Evolutionary conservation across 2,888 invertebrate species (phyloP), one percentile per base, ranked within the genome.

Genomic region (Drosophila pullipes): DNA sequence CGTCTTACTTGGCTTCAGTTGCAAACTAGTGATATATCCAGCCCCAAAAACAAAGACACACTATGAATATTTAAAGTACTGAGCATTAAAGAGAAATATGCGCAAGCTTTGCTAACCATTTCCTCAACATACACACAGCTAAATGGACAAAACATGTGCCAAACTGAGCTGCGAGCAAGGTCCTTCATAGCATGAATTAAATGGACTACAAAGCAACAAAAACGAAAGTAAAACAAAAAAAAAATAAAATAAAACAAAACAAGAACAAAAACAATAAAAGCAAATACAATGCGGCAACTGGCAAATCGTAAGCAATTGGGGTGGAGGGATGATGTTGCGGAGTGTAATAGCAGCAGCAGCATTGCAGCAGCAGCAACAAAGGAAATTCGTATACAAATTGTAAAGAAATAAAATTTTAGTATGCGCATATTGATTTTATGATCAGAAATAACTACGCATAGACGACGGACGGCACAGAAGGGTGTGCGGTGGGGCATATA

Each of bases 351-450:
- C 39, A 68, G 47, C 57, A 64, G 54, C 52, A 22, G 11, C 10
- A 54, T 54, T 33, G 54, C 39, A 52, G 55, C 33, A 39, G 28
- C 55, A 57, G 74, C 64, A 64, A 69, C 74, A 69, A 63, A 61
- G 68, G 66, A 78, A 87, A 87, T 89, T 89, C 85, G 88, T 87
- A 89, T 78, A 87, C 91, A 89, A 87, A 89, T 89, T 90, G 85
- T 84, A 84, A 85, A 81, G 89, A 80, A 91, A 90, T 91, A 90
- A 91, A 90, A 89, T 89, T 91, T 89, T 88, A 91, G 86, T 88
- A 86, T 90, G 87, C 91, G 89, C 90, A 91, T 90, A 91, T 90
- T 91, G 89, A 90, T 90, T 90, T 90, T 90, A 90, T 90, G 87
- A 85, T 87, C 89, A 85, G 80, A 83, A 90, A 83, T 81, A 89